Evolutionary conservation across 2,888 invertebrate genomes (phyloP).

Genomic region (Alviniconcha strummeri): DNA sequence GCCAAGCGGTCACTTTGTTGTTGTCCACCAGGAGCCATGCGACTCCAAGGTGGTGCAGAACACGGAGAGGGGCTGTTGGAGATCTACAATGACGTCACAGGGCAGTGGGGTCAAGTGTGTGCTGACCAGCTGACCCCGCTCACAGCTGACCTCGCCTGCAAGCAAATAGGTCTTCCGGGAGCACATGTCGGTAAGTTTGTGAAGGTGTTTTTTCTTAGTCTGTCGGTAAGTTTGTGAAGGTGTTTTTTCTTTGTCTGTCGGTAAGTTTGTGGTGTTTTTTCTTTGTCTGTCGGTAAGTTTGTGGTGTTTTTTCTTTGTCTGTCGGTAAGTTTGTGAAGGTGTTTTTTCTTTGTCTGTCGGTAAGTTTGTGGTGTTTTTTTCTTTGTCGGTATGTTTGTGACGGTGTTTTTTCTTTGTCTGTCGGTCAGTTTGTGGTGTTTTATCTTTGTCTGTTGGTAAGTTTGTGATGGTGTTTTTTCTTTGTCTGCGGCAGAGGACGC

Average conservation of each 20-base stretch:
- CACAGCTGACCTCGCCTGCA: conserved; percentile 54
- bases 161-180: conserved; percentile 59
- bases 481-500: too few species aligned
- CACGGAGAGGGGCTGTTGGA: conserved; percentile 62
- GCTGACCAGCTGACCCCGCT: conserved; percentile 53
- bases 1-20: too few species aligned
- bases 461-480: not conserved
- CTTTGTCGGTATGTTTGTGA: too few species aligned
- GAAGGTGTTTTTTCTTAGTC: not conserved
- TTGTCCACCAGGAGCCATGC: conserved; percentile 50
- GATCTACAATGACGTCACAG: conserved; percentile 49
- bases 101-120: conserved; percentile 54
- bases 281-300: not conserved
- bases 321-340: not conserved
- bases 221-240: too few species aligned
- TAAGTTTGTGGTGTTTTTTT: not conserved
- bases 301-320: not conserved
- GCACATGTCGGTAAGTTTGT: conserved; percentile 46
- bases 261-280: not conserved
- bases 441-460: not conserved
- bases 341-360: too few species aligned
- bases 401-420: too few species aligned
- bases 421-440: not conserved
- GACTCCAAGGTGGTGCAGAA: conserved; percentile 45
- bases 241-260: not conserved